Evolutionary conservation across 1,140 invertebrate genomes (phyloP), one percentile per base, ranked within the genome.

Genomic region (Drosophila subobscura): DNA sequence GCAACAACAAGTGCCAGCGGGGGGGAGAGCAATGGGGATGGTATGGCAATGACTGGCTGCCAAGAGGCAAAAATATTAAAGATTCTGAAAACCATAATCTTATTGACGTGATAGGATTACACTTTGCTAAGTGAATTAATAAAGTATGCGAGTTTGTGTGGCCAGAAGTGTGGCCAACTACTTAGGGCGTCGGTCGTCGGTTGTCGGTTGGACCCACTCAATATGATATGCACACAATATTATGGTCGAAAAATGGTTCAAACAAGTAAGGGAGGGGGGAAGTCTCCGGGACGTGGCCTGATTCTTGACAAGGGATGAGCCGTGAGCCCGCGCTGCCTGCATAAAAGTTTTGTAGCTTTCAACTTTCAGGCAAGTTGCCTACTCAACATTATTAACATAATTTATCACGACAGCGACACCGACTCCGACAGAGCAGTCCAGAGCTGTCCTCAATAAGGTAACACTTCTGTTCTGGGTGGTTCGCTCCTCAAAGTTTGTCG

Each of bases 91-190:
- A 86, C 86, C 86, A 90, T 90, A 90, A 90, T 90, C 86, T 86
- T 90, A 90, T 90, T 90, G 86, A 90, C 86, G 86, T 90, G 86
- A 90, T 90, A 90, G 86, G 86, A 90, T 90, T 90, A 90, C 86
- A 90, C 86, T 90, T 90, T 81, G 78, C 86, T 90, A 90, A 90
- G 86, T 90, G 86, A 90, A 90, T 90, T 90, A 90, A 90, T 90
- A 86, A 89, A 81, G 78, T 81, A 74, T 75, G 77, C 68, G 59
- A 64, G 59, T 23, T 23, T 37, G 40, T 23, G 10, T 29, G 46
- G 25, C 41, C 14, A 45, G 37, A 10, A 29, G 45, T 52, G 72
- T 40, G 66, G 64, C 66, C 75, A 83, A 79, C 79, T 83, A 83
- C 79, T 83, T 84, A 86, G 74, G 63, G 52, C 70, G 29, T 53